Evolutionary conservation across 2,888 invertebrate genomes (phyloP).

Genomic region (Caenorhabditis uteleia): DNA sequence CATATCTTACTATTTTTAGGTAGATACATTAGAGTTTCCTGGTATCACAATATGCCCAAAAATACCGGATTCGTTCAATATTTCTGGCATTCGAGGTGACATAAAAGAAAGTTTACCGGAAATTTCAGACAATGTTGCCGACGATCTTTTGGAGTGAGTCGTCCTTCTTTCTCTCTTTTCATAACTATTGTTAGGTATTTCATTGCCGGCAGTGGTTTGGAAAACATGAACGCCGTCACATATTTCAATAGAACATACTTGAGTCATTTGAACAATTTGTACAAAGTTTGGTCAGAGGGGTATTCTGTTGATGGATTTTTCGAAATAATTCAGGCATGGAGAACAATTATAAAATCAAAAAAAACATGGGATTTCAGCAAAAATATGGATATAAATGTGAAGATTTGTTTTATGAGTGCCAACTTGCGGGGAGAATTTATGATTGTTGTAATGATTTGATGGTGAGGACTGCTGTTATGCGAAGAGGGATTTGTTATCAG

Average conservation of each 20-base stretch:
- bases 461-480: constrained; percentile 51
- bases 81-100: constrained; percentile 44
- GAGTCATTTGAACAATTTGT: constrained; percentile 49
- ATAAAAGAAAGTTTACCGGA: constrained; percentile 49
- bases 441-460: constrained; percentile 63
- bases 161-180: not conserved
- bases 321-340: constrained; percentile 50
- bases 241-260: constrained; percentile 59
- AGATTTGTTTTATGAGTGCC: constrained; percentile 61
- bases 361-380: constrained; percentile 37
- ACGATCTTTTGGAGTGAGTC: constrained; percentile 51
- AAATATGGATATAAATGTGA: constrained; percentile 65
- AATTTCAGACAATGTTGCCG: constrained; percentile 35
- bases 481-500: constrained; percentile 65
- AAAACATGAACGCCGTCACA: constrained; percentile 60
- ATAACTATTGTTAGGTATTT: constrained; percentile 42
- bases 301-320: constrained; percentile 56
- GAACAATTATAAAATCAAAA: not conserved
- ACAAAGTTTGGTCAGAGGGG: constrained; percentile 59
- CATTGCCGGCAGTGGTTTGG: constrained; percentile 62
- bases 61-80: constrained; percentile 61
- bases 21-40: constrained; percentile 56
- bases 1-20: constrained; percentile 34
- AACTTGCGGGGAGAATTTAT: constrained; percentile 54
- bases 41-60: constrained; percentile 66